Evolutionary conservation across 2,113 vertebrate species (phyloP), one percentile per base, ranked within the genome.

Genomic region (Chionomys nivalis): DNA sequence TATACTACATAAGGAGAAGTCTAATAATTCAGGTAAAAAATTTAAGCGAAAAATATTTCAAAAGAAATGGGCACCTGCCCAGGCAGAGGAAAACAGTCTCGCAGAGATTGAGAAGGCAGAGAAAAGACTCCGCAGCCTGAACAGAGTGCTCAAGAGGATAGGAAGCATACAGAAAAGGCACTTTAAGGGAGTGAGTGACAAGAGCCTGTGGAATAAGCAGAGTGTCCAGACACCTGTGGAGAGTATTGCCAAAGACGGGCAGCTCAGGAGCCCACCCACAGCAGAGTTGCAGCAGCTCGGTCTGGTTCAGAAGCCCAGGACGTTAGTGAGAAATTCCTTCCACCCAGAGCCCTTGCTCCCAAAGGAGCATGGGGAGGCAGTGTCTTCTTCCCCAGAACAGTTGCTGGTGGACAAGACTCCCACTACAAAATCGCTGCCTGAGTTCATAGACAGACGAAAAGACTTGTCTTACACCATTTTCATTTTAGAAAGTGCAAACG

Each of bases 381-480:
- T 36, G 47, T 68, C 92, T 68, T 58, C 75, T 36, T 44, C 33
- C 21, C 13, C 55, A 77, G 24, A 28, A 70, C 28, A 11, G 2
- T 17, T 3, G 14, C 65, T 33, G 11, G 2, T 88, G 31, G 49
- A 39, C 49, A 61, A 28, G 44, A 33, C 49, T 47, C 24, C 65
- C 23, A n/a, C 13, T 81, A 24, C 42, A 72, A 52, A 65, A n/a
- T n/a, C 76, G 0, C 66, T 36, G 4, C 66, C 75, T 42, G 28
- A 88, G 6, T 8, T 39, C 4, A 89, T 33, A 49, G 90, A 94
- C 0, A 52, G 87, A 21, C 52, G 24, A 0, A 5, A 86, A 61
- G 92, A 93, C 87, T 78, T 97, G n/a, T 44, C 58, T 8, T n/a
- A 96, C 24, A 39, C n/a, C n/a, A n/a, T n/a, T n/a, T n/a, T n/a